A percentile compares a stretch with the other conserved stretches of the same genome.
These are phyloP conservation scores for Typhlichthys subterraneus DNA, from an alignment of 2,797 vertebrate genomes.

Conservation along the genomic window DNA sequence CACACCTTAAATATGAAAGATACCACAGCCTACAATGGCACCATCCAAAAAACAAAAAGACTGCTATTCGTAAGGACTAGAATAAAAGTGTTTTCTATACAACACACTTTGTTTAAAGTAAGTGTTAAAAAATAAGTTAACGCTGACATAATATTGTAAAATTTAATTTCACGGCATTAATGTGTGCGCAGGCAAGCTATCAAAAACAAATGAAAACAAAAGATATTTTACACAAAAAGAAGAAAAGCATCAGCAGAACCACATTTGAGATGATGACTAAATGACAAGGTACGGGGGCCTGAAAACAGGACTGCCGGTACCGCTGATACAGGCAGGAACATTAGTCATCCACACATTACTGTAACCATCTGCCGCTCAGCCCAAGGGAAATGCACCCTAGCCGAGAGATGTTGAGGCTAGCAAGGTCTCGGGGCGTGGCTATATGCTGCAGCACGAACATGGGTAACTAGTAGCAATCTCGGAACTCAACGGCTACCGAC, in stretches of 20 bases:
- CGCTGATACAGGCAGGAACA: constrained; percentile 32
- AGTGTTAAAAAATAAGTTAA: constrained; percentile 5
- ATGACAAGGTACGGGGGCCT: constrained; percentile 39
- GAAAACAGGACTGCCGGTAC: constrained; percentile 69
- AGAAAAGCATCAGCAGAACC: constrained; percentile 67
- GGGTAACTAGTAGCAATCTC: constrained; percentile 5
- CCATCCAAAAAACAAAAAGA: background rate
- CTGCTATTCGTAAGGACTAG: background rate
- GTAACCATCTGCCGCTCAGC: constrained; percentile 23
- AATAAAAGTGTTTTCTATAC: too few relatives aligned
- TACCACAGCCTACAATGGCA: too few relatives aligned
- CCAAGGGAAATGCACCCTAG: background rate
- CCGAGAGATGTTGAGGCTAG: constrained; percentile 25
- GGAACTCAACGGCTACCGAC: too few relatives aligned
- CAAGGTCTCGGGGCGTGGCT: constrained; percentile 43
- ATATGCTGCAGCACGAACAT: constrained; percentile 32
- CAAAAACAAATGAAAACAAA: constrained; percentile 71
- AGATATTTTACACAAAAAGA: constrained; percentile 77
- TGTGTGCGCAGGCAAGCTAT: constrained; percentile 79
- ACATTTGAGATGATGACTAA: constrained; percentile 73
- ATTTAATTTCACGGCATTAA: constrained; percentile 82
- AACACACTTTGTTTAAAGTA: background rate
- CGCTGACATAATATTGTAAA: constrained; percentile 73
- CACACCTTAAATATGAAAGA: too few relatives aligned
- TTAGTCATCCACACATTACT: constrained; percentile 24